Base-by-base conservation (phyloP, 2,888 invertebrate species). In the Polyommatus iphigenia region DNA sequence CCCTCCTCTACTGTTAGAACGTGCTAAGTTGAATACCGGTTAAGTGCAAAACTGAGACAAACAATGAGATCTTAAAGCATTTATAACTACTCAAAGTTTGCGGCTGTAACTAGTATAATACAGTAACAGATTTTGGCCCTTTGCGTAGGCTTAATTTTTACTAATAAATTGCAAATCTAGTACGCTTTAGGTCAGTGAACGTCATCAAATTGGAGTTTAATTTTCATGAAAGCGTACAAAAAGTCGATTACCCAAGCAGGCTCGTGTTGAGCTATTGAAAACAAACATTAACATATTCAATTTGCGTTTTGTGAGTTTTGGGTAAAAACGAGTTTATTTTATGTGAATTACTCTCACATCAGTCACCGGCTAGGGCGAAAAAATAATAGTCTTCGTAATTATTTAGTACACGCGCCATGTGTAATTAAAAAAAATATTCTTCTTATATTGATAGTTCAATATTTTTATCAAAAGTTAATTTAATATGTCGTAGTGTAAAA, bases 221-320 rank as follows among this genome's bases (percentile, higher is more conserved):
- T 54, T 54, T 54, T 54, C 54, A 54, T 54, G 5, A 20, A 20
- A 20, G 10, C 59, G 59, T n/a, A 20, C 20, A 20, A 59, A 59
- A 59, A 59, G 59, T 59, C 59, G 20, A 59, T n/a, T 59, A 29
- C 13, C 62, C 24, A 62, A 13, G 13, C 62, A 62, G 59, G 62
- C 24, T 67, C 62, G 62, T 29, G 62, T 67, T 67, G 62, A 67
- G 24, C 62, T 29, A 24, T 67, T 67, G 62, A 67, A 67, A 67
- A 67, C 62, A 67, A 67, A 24, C 29, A 67, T 67, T 67, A 29
- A 67, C 62, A 67, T 67, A 67, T 67, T 24, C 62, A 67, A 67
- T 24, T 67, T 67, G 62, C 62, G 24, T 67, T 67, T 67, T 67
- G 62, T 67, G 62, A 67, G 62, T 67, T 67, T 67, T 67, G 62